Conservation (phyloP, 2,113 vertebrate species). For the Sapayoa aenigma region DNA sequence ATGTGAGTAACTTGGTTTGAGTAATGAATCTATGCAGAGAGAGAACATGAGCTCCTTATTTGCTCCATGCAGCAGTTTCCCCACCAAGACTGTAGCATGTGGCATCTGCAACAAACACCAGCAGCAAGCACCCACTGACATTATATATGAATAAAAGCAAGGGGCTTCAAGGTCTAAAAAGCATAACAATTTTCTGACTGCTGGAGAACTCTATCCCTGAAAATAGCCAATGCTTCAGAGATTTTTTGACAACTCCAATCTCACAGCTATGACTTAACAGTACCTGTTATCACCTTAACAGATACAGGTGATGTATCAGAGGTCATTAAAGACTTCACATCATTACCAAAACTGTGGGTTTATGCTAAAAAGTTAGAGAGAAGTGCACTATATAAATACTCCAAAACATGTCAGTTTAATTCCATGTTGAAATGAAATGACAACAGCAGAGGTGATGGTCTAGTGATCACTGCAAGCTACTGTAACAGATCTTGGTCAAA, state of each 20-base stretch:
- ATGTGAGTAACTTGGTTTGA: background rate
- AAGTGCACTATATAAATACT: background rate
- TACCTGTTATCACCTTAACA: too few relatives aligned
- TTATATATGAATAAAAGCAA: background rate
- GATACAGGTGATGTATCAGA: background rate
- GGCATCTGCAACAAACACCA: background rate
- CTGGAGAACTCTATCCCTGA: background rate
- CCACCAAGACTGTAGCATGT: background rate
- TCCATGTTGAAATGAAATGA: background rate
- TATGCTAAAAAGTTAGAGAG: background rate
- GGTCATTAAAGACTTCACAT: background rate
- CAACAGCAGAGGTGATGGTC: background rate
- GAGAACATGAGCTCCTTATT: background rate
- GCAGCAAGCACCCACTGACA: background rate
- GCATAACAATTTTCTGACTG: background rate
- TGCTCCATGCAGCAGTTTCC: background rate
- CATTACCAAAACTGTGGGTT: background rate
- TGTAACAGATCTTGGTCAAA: background rate
- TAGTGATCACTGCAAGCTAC: background rate
- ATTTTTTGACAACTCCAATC: background rate
- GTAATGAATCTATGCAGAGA: conserved; percentile 13
- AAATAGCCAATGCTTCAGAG: background rate
- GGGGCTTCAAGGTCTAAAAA: background rate
- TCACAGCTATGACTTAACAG: background rate
- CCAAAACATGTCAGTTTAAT: background rate